Evolutionary conservation across 2,888 invertebrate species (phyloP), one percentile per base, ranked within the genome.

Genomic region (Mythimna lalbum): DNA sequence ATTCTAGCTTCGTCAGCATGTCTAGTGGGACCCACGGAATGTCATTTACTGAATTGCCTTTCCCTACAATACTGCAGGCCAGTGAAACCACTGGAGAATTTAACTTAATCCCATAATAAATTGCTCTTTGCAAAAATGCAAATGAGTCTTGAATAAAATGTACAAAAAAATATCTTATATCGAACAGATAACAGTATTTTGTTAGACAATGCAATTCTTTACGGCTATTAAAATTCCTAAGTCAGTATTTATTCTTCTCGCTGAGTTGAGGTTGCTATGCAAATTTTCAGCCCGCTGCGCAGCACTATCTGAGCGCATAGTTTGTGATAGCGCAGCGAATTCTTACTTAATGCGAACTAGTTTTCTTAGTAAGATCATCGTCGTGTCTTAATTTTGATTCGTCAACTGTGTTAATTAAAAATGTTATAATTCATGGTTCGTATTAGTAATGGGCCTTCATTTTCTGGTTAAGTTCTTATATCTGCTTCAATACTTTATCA

Each of bases 171-270:
- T 27, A 68, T 14, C 27, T 36, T 66, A 67, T 57, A 61, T 73
- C 80, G 64, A 72, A 78, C 56, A 74, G 14, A 59, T 83, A 83
- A 73, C 81, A 75, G 78, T 83, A 71, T 77, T 63, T 72, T 56
- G 49, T 67, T 81, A 81, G 71, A 83, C 81, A 83, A 83, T 81
- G 59, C 73, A 73, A 79, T 76, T 77, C 73, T 64, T 73, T 77
- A 72, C 72, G 73, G 69, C 81, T 61, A 80, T 81, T 80, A 72
- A 82, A 83, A 83, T 84, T 71, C 80, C 68, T 72, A 76, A 47
- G 67, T 83, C 73, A 73, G 63, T 80, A 66, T 73, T 76, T 76
- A 76, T 81, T 78, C 66, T 84, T 84, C 73, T 80, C 59, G 67
- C 66, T 65, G 66, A 75, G 62, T 73, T 57, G 57, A 71, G 14